A percentile compares a stretch with the other conserved stretches of the same genome.
phyloP scores from a whole-genome alignment of 2,888 invertebrate species.

The Cosmia trapezina region DNA sequence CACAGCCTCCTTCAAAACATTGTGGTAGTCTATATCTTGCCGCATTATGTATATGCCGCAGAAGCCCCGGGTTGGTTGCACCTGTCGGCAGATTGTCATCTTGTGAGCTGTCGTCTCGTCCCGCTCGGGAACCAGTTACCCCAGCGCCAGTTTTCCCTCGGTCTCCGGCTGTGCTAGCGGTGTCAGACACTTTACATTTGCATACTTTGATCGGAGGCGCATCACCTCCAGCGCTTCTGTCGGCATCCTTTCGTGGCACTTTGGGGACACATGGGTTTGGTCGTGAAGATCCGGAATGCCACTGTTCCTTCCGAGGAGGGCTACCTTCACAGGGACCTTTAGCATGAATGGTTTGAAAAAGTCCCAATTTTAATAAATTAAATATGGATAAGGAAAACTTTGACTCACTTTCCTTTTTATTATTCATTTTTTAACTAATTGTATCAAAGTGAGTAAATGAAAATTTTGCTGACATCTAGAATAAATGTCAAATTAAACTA shows the following conservation, averaged over 20 bases:
- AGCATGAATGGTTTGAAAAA: constrained; percentile 82
- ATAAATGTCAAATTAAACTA: constrained; percentile 40
- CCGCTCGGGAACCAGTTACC: constrained; percentile 84
- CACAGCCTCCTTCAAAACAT: constrained; percentile 86
- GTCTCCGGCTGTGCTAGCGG: constrained; percentile 72
- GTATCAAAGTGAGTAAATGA: constrained; percentile 21
- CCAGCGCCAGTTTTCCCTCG: constrained; percentile 88
- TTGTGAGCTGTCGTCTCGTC: constrained; percentile 66
- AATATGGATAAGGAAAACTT: constrained; percentile 72
- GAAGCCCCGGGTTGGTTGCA: constrained; percentile 81
- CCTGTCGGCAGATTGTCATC: constrained; percentile 77
- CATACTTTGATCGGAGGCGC: constrained; percentile 56
- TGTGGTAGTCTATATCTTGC: constrained; percentile 85
- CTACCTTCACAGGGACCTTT: constrained; percentile 68
- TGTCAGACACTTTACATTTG: constrained; percentile 66
- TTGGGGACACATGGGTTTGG: constrained; percentile 4
- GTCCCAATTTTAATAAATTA: constrained; percentile 77
- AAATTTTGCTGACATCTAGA: constrained; percentile 53
- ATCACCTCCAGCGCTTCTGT: constrained; percentile 70
- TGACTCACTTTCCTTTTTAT: constrained; percentile 45
- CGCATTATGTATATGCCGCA: constrained; percentile 85
- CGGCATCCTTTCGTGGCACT: constrained; percentile 12
- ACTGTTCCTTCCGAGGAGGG: constrained; percentile 69
- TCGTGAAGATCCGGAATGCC: constrained; percentile 18
- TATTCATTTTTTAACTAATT: constrained; percentile 47